These are phyloP conservation scores for Steatocranus sp. DNA, from an alignment of 2,797 vertebrate genomes.

Conservation along the genomic window DNA sequence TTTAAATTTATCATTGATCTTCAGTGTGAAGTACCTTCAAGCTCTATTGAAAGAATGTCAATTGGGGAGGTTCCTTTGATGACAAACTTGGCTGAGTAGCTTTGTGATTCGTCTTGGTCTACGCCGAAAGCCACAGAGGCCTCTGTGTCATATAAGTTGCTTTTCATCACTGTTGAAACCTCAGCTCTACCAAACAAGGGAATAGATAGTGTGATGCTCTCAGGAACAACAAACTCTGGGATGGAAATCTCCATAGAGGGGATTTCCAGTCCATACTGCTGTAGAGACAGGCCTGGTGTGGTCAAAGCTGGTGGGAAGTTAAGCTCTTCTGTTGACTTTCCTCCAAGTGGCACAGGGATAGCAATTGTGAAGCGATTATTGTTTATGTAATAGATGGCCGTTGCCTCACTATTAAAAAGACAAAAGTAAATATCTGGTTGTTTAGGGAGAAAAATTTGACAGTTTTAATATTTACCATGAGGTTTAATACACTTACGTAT, in stretches of 20 bases:
- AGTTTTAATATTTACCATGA: neutral
- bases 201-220: conserved; percentile 71
- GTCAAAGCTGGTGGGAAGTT: conserved; percentile 73
- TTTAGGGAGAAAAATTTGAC: neutral
- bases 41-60: conserved; percentile 81
- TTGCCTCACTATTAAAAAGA: conserved; percentile 77
- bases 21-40: conserved; percentile 77
- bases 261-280: conserved; percentile 77
- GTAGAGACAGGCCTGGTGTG: conserved; percentile 75
- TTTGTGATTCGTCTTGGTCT: conserved; percentile 67
- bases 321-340: conserved; percentile 81
- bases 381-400: conserved; percentile 79
- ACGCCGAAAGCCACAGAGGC: conserved; percentile 76
- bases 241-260: conserved; percentile 75
- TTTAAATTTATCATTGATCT: neutral
- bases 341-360: conserved; percentile 86
- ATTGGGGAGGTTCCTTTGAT: conserved; percentile 77
- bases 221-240: conserved; percentile 80
- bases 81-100: conserved; percentile 74
- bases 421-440: neutral
- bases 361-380: conserved; percentile 72
- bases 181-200: conserved; percentile 83
- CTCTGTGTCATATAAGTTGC: conserved; percentile 89
- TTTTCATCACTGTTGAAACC: conserved; percentile 78
- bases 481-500: conserved; percentile 73